These are phyloP conservation scores for Drosophila auraria DNA, from an alignment of 1,140 invertebrate genomes.

Conservation along the genomic window DNA sequence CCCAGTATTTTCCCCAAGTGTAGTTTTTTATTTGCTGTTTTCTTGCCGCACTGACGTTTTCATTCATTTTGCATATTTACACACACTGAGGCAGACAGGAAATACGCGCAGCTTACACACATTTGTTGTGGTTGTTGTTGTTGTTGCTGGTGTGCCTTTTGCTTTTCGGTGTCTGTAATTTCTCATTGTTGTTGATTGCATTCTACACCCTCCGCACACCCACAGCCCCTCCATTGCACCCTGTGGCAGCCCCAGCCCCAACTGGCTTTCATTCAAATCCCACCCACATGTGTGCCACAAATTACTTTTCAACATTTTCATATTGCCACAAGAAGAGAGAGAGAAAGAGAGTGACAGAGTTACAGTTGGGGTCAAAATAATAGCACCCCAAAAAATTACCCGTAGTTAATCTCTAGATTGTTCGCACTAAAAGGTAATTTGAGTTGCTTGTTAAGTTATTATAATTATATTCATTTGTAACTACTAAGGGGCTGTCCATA, in stretches of 20 bases:
- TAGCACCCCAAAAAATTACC: background rate
- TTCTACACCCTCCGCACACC: slow-evolving; percentile 39
- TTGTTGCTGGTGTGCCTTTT: slow-evolving; percentile 34
- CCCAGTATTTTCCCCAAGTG: slow-evolving; percentile 5
- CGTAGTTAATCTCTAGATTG: background rate
- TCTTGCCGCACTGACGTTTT: slow-evolving; percentile 46
- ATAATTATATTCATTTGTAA: too few relatives aligned
- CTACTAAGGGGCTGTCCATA: too few relatives aligned
- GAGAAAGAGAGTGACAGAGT: background rate
- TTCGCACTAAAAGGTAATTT: background rate
- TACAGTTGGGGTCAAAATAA: slow-evolving; percentile 1
- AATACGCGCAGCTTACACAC: slow-evolving; percentile 67
- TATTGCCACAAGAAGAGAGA: slow-evolving; percentile 17
- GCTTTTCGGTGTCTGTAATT: slow-evolving; percentile 60
- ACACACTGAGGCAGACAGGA: slow-evolving; percentile 60
- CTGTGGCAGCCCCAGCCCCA: slow-evolving; percentile 10
- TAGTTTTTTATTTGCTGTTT: slow-evolving; percentile 17
- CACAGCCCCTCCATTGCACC: background rate
- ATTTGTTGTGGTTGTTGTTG: slow-evolving; percentile 38
- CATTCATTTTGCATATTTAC: slow-evolving; percentile 64
- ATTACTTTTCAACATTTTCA: slow-evolving; percentile 61
- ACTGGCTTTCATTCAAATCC: slow-evolving; percentile 40
- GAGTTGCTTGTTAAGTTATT: too few relatives aligned
- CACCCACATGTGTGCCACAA: slow-evolving; percentile 81
- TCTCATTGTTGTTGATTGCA: slow-evolving; percentile 80